Evolutionary conservation across 2,888 invertebrate species (phyloP).

Genomic region (Aromia moschata): DNA sequence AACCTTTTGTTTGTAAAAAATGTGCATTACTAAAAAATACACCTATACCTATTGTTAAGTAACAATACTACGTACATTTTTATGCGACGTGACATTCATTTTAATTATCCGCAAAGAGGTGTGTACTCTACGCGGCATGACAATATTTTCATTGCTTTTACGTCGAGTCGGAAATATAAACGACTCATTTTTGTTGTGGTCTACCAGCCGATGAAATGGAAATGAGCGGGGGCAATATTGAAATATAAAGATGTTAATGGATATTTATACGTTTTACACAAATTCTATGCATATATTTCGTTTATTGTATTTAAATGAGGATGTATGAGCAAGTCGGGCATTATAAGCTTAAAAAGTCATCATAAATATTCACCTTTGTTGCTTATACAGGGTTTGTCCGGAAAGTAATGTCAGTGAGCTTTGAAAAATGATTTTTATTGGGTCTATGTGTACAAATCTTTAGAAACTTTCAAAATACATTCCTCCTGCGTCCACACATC

Average conservation of each 20-base stretch:
- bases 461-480: too few relatives aligned
- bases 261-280: constrained; percentile 1
- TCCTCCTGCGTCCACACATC: too few relatives aligned
- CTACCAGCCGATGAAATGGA: background rate
- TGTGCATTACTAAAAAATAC: constrained; percentile 19
- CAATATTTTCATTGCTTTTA: constrained; percentile 27
- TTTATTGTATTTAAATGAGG: background rate
- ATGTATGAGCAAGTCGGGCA: background rate
- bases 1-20: constrained; percentile 10
- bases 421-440: too few relatives aligned
- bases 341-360: background rate
- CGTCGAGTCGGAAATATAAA: constrained; percentile 6
- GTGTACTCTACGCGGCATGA: constrained; percentile 34
- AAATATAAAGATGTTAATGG: background rate
- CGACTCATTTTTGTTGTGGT: background rate
- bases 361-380: too few relatives aligned
- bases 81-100: constrained; percentile 38
- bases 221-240: background rate
- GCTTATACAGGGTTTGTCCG: too few relatives aligned
- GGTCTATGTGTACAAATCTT: too few relatives aligned
- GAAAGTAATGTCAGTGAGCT: too few relatives aligned
- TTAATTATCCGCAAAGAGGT: constrained; percentile 38
- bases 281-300: background rate
- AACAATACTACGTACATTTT: constrained; percentile 38
- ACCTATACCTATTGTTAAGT: constrained; percentile 34